A percentile compares a stretch with the other conserved stretches of the same genome.
Conservation (phyloP, 2,797 vertebrate species). For the Diceros bicornis region DNA sequence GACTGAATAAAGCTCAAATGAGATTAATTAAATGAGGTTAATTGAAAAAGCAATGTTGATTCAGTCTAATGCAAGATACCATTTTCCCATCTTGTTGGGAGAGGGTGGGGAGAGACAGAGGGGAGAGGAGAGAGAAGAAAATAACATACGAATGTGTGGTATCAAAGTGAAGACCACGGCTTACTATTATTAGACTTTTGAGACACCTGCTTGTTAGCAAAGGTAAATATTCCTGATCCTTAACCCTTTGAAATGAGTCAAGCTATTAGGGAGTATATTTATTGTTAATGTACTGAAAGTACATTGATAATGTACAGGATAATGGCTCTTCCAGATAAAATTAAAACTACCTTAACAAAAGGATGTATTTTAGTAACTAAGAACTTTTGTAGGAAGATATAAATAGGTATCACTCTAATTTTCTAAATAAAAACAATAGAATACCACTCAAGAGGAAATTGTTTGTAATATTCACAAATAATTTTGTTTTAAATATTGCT, state of each 20-base stretch:
- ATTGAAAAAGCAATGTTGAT: constrained; percentile 36
- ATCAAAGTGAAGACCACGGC: neutral
- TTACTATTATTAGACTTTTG: neutral
- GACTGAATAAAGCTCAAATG: constrained; percentile 42
- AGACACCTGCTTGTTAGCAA: neutral
- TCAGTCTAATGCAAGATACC: neutral
- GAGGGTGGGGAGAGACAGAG: neutral
- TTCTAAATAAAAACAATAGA: constrained; percentile 33
- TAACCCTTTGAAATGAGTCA: neutral
- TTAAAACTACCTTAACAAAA: constrained; percentile 12
- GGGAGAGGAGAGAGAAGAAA: neutral
- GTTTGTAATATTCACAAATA: constrained; percentile 4
- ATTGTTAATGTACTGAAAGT: neutral
- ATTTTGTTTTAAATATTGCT: neutral
- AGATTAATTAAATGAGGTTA: neutral
- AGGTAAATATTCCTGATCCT: neutral
- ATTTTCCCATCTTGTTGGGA: neutral
- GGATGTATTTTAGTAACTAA: constrained; percentile 44
- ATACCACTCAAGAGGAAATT: neutral
- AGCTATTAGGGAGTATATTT: neutral
- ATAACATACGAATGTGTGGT: neutral
- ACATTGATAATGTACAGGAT: neutral
- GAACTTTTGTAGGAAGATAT: neutral
- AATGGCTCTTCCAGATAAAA: constrained; percentile 37
- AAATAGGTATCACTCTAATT: neutral